Evolutionary conservation across 2,113 vertebrate genomes (phyloP).

Genomic region (Oryzias melastigma): DNA sequence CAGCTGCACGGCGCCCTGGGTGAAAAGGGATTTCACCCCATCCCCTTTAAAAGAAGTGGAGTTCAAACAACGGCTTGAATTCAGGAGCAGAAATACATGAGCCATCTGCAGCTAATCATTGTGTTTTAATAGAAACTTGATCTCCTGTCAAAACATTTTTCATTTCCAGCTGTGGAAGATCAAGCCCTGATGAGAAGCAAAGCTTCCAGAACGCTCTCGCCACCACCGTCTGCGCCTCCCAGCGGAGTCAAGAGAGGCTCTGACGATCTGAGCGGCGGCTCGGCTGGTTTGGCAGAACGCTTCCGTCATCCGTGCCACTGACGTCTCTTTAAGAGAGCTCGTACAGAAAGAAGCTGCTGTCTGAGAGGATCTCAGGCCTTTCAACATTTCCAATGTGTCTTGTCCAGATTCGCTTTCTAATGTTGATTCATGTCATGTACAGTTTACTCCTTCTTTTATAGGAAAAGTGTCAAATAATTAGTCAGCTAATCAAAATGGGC

Average conservation of each 20-base stretch:
- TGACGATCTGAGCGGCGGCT: conserved; percentile 38
- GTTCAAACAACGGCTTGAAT: too few relatives aligned
- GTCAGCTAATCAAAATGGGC: conserved; percentile 27
- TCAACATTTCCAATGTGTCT: conserved; percentile 7
- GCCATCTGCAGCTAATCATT: too few relatives aligned
- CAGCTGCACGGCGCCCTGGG: too few relatives aligned
- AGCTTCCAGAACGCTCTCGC: conserved; percentile 22
- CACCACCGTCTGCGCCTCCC: conserved; percentile 36
- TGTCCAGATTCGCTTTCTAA: not conserved
- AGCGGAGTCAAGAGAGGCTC: conserved; percentile 34
- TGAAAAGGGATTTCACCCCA: too few relatives aligned
- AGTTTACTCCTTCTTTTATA: conserved; percentile 12
- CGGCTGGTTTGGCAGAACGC: conserved; percentile 8
- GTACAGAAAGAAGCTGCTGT: conserved; percentile 18
- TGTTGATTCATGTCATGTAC: conserved; percentile 17
- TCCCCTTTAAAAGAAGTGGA: too few relatives aligned
- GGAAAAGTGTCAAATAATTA: conserved; percentile 2
- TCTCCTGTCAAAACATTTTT: too few relatives aligned
- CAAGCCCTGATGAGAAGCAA: conserved; percentile 72
- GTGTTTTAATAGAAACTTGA: too few relatives aligned
- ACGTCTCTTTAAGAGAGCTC: conserved; percentile 22
- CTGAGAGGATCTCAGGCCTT: conserved; percentile 11
- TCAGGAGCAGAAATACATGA: too few relatives aligned
- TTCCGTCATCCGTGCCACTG: conserved; percentile 26
- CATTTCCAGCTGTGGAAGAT: conserved; percentile 80